Evolutionary conservation across 2,888 invertebrate genomes (phyloP).

Genomic region (Coleophora deauratella): DNA sequence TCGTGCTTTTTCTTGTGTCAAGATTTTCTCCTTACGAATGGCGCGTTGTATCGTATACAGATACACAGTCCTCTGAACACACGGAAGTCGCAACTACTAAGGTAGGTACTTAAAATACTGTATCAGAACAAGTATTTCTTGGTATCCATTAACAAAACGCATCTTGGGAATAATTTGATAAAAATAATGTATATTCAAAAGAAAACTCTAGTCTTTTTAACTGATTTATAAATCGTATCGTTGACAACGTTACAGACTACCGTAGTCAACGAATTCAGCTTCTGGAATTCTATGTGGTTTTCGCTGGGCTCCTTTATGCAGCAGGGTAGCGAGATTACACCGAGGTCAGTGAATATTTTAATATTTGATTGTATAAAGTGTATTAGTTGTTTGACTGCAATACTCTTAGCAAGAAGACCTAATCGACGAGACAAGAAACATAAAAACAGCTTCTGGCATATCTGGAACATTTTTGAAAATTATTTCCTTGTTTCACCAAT

Average conservation of each 20-base stretch:
- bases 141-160: conserved; percentile 3
- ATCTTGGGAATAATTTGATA: conserved; percentile 3
- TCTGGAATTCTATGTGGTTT: conserved; percentile 98
- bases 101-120: conserved; percentile 35
- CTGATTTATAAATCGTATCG: conserved; percentile 14
- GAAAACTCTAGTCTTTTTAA: no score
- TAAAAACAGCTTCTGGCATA: no score
- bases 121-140: neutral
- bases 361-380: conserved; percentile 24
- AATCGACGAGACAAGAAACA: no score
- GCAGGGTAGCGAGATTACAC: conserved; percentile 97
- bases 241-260: conserved; percentile 62
- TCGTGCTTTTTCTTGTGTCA: conserved; percentile 95
- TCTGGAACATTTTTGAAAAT: no score
- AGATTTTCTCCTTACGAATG: conserved; percentile 98
- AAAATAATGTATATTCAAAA: conserved; percentile 12
- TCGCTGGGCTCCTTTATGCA: conserved; percentile 98
- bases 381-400: conserved; percentile 12
- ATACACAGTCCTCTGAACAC: conserved; percentile 38
- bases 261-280: conserved; percentile 93
- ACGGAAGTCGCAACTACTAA: conserved; percentile 37
- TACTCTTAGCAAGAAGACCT: neutral
- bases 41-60: conserved; percentile 77
- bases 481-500: conserved; percentile 1
- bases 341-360: conserved; percentile 78